Conservation (phyloP, 2,888 invertebrate genomes). For the Bursaphelenchus okinawaensis region DNA sequence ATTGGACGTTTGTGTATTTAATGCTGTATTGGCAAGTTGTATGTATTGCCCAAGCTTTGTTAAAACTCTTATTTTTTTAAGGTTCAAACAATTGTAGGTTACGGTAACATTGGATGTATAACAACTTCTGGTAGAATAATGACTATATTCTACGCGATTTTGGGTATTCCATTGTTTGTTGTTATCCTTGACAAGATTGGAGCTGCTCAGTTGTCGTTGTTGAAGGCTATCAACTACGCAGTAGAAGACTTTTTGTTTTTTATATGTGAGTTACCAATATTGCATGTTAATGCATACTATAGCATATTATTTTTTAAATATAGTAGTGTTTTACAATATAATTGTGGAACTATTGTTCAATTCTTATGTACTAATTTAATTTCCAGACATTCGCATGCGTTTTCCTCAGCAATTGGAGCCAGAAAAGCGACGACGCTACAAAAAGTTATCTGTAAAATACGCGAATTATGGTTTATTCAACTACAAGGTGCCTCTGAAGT, state of each 20-base stretch:
- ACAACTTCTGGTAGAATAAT: conserved; percentile 77
- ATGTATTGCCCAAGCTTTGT: not conserved
- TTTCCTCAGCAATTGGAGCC: not conserved
- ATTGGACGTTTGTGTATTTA: conserved; percentile 5
- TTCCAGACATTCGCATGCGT: not conserved
- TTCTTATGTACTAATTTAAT: too few relatives aligned
- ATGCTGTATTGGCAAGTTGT: not conserved
- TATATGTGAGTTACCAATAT: conserved; percentile 26
- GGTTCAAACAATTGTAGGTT: conserved; percentile 68
- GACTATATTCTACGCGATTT: conserved; percentile 81
- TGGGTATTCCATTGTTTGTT: conserved; percentile 91
- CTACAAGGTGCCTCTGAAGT: not conserved
- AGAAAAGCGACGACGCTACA: not conserved
- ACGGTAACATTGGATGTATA: conserved; percentile 88
- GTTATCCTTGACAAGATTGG: conserved; percentile 90
- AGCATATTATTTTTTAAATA: not conserved
- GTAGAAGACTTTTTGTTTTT: conserved; percentile 33
- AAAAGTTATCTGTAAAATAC: not conserved
- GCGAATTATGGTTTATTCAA: not conserved
- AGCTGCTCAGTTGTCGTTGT: conserved; percentile 68
- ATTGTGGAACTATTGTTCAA: too few relatives aligned
- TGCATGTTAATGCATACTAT: conserved; percentile 7
- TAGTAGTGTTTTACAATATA: too few relatives aligned
- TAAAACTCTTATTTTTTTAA: not conserved
- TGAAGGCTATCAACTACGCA: conserved; percentile 19